phyloP scores from a whole-genome alignment of 1,140 invertebrate species.

The Antheraea pernyi region DNA sequence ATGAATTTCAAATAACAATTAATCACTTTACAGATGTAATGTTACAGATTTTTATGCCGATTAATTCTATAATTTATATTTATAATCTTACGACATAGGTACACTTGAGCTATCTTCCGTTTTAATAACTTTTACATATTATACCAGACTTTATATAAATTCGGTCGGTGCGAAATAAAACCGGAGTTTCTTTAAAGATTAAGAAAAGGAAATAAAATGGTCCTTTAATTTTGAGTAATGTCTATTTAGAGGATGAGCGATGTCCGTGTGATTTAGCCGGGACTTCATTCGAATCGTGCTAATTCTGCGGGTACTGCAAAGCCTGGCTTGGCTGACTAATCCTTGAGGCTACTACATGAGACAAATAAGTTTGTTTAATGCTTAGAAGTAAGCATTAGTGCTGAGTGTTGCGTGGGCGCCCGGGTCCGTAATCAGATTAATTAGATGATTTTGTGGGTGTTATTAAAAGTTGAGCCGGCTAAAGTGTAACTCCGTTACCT shows the following conservation, averaged over 20 bases:
- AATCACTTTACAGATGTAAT: no score
- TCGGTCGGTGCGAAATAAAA: not conserved
- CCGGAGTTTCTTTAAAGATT: not conserved
- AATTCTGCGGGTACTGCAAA: conserved; percentile 28
- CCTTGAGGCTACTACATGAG: conserved; percentile 51
- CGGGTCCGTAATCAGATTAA: conserved; percentile 75
- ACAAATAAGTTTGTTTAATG: conserved; percentile 70
- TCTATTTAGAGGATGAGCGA: conserved; percentile 25
- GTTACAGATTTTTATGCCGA: no score
- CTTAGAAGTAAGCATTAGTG: conserved; percentile 66
- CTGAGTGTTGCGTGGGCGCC: conserved; percentile 55
- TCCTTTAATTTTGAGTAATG: not conserved
- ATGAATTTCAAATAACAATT: not conserved
- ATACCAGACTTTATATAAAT: not conserved
- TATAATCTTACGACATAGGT: no score
- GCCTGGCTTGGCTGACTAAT: conserved; percentile 45
- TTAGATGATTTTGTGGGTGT: conserved; percentile 74
- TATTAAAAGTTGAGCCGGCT: conserved; percentile 77
- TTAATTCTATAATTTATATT: no score
- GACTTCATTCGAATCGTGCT: conserved; percentile 19
- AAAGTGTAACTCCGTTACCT: conserved; percentile 63
- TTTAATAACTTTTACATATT: not conserved
- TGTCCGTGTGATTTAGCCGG: conserved; percentile 21
- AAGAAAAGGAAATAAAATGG: not conserved
- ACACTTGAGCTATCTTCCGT: no score